phyloP scores from a whole-genome alignment of 2,113 vertebrate species.

The Vulpes lagopus region DNA sequence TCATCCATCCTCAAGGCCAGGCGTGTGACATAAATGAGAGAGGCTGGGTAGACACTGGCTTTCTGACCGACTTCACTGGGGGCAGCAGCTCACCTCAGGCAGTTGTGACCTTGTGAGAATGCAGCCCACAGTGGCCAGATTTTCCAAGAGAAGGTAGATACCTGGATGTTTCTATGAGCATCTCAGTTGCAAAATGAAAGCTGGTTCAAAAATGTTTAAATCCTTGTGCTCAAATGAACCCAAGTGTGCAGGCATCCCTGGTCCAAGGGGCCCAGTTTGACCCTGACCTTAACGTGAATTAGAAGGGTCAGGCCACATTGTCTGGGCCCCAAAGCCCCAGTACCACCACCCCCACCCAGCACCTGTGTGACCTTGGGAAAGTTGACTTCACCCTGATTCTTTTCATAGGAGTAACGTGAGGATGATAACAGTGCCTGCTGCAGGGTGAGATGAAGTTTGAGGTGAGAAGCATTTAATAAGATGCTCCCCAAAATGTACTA shows the following conservation, averaged over 20 bases:
- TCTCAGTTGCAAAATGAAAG: constrained; percentile 55
- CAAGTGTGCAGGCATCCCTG: not conserved
- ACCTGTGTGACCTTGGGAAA: constrained; percentile 13
- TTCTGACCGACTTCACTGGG: not conserved
- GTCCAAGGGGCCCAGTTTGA: not conserved
- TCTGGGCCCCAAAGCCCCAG: not conserved
- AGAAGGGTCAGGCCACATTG: not conserved
- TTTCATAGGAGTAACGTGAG: not conserved
- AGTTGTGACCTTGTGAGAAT: not conserved
- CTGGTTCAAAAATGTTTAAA: not conserved
- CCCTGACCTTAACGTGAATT: not conserved
- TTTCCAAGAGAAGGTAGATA: constrained; percentile 52
- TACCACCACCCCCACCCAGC: not conserved
- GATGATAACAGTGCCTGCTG: not conserved
- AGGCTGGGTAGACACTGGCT: not conserved
- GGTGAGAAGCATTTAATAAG: not conserved
- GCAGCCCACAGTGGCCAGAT: not conserved
- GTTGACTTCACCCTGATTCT: not conserved
- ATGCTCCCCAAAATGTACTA: not conserved
- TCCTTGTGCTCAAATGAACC: not conserved
- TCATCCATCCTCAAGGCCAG: not conserved
- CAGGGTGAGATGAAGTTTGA: not conserved
- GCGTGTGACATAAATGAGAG: not conserved
- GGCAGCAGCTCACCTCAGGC: not conserved
- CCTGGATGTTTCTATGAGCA: not conserved